phyloP scores from a whole-genome alignment of 2,113 vertebrate genomes.

The Lepisosteus osseus region DNA sequence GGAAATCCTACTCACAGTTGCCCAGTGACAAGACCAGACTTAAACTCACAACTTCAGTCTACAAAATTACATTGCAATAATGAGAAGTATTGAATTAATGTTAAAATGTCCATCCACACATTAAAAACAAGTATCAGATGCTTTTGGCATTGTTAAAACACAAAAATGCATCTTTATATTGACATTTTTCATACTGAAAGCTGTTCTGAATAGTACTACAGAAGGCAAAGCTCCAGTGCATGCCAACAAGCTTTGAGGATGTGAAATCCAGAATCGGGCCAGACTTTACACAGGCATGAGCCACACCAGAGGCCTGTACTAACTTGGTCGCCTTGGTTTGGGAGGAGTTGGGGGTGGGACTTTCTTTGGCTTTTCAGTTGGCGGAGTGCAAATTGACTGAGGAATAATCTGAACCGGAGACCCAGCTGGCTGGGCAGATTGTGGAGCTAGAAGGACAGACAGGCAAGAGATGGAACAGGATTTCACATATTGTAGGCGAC shows the following conservation, averaged over 20 bases:
- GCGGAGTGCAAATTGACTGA: conserved; percentile 65
- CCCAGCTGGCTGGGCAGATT: conserved; percentile 44
- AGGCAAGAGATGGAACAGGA: conserved; percentile 40
- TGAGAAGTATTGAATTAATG: too few species aligned
- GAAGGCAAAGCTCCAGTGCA: conserved; percentile 52
- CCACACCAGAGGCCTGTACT: conserved; percentile 63
- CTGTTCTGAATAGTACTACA: conserved; percentile 30
- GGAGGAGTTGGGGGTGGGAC: conserved; percentile 72
- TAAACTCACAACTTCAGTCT: too few species aligned
- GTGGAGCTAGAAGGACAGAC: conserved; percentile 60
- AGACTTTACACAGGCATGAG: conserved; percentile 50
- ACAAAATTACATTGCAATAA: too few species aligned
- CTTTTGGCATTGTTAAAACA: too few species aligned
- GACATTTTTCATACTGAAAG: conserved; percentile 17
- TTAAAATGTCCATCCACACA: too few species aligned
- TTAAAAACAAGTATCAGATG: too few species aligned
- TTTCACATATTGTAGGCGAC: conserved; percentile 13
- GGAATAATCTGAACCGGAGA: conserved; percentile 62
- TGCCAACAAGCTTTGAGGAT: conserved; percentile 49
- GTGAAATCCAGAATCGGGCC: conserved; percentile 33
- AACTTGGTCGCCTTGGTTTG: conserved; percentile 77
- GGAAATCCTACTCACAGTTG: too few species aligned
- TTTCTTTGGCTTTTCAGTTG: conserved; percentile 70
- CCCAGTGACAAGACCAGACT: too few species aligned
- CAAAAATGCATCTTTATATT: too few species aligned